These are phyloP conservation scores for Haliaeetus leucogaster DNA, from an alignment of 2,113 vertebrate species.

Conservation along the genomic window DNA sequence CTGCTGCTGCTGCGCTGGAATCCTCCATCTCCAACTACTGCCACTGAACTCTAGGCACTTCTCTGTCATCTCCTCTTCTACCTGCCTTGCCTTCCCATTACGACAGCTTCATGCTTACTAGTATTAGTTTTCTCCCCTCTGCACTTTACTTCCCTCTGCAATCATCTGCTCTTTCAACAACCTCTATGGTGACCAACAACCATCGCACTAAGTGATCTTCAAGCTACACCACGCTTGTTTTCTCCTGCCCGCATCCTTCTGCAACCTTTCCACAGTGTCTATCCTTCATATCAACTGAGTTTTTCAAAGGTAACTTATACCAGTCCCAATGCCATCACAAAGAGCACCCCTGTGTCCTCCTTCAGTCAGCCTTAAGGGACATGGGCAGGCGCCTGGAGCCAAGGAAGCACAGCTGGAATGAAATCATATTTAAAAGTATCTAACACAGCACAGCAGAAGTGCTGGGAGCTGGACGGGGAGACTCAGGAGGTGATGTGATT, in stretches of 20 bases:
- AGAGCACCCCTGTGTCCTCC: background rate
- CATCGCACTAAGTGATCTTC: background rate
- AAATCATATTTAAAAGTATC: background rate
- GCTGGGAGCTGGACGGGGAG: background rate
- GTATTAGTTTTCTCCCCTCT: background rate
- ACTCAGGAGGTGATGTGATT: background rate
- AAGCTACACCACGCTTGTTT: background rate
- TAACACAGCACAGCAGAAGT: background rate
- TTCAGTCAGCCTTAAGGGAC: accelerated
- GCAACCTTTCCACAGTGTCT: background rate
- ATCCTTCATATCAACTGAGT: background rate
- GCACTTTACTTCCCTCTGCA: background rate
- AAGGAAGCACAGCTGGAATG: background rate
- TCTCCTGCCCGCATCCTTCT: background rate
- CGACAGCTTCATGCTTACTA: background rate
- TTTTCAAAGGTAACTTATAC: background rate
- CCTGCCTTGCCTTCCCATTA: background rate
- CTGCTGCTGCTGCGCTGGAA: background rate
- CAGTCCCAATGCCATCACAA: background rate
- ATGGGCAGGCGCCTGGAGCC: accelerated
- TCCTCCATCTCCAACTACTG: background rate
- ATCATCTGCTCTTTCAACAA: background rate
- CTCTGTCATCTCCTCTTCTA: background rate
- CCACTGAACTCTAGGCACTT: background rate
- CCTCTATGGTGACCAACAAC: background rate